Base-by-base conservation (phyloP, 2,888 invertebrate species). In the Tinea pellionella region DNA sequence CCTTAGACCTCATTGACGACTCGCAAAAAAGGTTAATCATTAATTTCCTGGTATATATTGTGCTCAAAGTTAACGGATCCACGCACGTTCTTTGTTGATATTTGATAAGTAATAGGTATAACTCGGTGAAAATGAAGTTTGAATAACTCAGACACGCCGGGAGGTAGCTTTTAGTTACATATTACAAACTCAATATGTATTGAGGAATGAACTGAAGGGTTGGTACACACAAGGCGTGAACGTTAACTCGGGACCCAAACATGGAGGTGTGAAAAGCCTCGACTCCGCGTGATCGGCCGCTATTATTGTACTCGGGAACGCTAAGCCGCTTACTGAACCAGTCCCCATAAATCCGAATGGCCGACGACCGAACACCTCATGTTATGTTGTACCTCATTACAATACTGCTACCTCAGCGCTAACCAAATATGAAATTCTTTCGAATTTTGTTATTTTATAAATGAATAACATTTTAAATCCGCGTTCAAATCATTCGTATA, bases 261-360 rank as follows among this genome's bases (percentile, higher is more conserved):
- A 86, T 71, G 70, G 74, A 87, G 84, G 87, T 87, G 87, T 87
- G 86, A 87, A 87, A 87, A 86, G 84, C 77, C 69, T 69, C 68
- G 66, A 51, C 18, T 37, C 47, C 51, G 58, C 60, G 68, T 67
- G 67, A 68, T 70, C 71, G 74, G 47, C 55, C 24, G 11, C 29
- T 62, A 77, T 78, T 80, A 78, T 81, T 84, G 78, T 32, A 13
- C 41, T 42, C 59, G 41, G 42, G 72, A 74, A 70, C 66, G 70
- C 72, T 84, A 80, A 84, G 84, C 86, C 76, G 78, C 80, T 80
- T 79, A 78, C 76, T 69, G 68, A 68, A 71, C 77, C 74, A 71
- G 72, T 56, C 73, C 73, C 72, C 73, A 73, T 81, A 83, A 84
- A 83, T 77, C 77, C 72, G 68, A 65, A 68, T 64, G 65, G 64